A percentile compares a stretch with the other conserved stretches of the same genome.
phyloP scores from a whole-genome alignment of 2,888 invertebrate genomes.

The Pilophorus perplexus region DNA sequence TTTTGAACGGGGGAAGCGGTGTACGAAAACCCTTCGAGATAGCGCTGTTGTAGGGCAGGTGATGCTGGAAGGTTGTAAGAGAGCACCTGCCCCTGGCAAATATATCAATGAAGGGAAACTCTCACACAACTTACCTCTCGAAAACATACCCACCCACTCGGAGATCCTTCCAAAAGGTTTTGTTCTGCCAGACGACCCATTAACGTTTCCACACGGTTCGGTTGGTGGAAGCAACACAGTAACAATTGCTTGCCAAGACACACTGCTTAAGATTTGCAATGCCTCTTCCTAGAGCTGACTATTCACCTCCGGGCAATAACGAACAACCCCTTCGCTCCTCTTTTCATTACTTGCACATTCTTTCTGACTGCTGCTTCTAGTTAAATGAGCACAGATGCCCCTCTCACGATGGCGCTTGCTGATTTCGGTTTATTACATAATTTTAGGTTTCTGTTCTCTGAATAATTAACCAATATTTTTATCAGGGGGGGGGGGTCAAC shows the following conservation, averaged over 20 bases:
- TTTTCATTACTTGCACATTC: too few species aligned
- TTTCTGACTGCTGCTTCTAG: too few species aligned
- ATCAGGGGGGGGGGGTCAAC: too few species aligned
- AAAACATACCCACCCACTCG: constrained; percentile 37
- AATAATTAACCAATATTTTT: too few species aligned
- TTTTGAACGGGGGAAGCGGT: too few species aligned
- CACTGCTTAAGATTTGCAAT: constrained; percentile 37
- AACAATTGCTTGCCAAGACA: constrained; percentile 38
- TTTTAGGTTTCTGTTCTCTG: too few species aligned
- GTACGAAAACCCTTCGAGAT: too few species aligned
- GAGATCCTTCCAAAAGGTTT: constrained; percentile 36
- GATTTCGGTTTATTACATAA: too few species aligned
- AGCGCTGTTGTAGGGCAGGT: background rate
- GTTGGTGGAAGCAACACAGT: background rate
- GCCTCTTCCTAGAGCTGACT: constrained; percentile 30
- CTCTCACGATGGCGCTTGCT: too few species aligned
- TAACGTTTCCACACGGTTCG: constrained; percentile 23
- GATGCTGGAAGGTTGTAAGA: background rate
- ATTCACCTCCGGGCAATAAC: constrained; percentile 23
- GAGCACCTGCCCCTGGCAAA: constrained; percentile 34
- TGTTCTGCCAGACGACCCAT: constrained; percentile 39
- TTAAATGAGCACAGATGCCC: too few species aligned
- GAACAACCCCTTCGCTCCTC: background rate
- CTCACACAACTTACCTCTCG: constrained; percentile 35
- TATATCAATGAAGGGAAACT: constrained; percentile 34